A percentile compares a stretch with the other conserved stretches of the same genome.
These are phyloP conservation scores for Busseola fusca DNA, from an alignment of 2,888 invertebrate genomes.

Conservation along the genomic window DNA sequence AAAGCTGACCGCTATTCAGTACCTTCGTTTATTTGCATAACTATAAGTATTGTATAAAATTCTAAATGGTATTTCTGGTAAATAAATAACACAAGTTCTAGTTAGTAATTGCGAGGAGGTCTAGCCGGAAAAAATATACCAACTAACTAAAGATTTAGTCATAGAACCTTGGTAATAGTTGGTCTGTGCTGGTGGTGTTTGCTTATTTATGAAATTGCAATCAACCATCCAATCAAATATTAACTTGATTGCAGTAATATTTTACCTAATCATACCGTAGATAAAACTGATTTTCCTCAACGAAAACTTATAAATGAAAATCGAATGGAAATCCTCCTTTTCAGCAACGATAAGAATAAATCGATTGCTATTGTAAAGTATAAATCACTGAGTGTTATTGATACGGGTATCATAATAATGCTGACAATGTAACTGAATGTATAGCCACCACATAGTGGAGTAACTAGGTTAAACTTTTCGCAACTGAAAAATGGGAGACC, in stretches of 20 bases:
- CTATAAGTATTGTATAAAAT: neutral
- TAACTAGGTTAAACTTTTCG: conserved; percentile 20
- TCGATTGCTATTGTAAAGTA: conserved; percentile 5
- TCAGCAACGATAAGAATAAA: conserved; percentile 1
- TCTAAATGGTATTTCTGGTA: neutral
- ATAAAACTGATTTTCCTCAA: neutral
- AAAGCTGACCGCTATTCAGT: conserved; percentile 18
- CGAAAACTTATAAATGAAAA: neutral
- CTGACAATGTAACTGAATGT: conserved; percentile 33
- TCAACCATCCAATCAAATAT: neutral
- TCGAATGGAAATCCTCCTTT: neutral
- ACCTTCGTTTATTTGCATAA: neutral
- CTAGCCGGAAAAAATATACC: neutral
- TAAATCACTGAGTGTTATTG: conserved; percentile 40
- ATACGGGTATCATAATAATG: conserved; percentile 26
- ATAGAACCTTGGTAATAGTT: neutral
- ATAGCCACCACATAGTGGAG: neutral
- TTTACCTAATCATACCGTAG: neutral
- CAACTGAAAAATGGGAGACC: conserved; percentile 17
- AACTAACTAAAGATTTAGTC: neutral
- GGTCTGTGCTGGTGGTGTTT: neutral
- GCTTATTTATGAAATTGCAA: neutral
- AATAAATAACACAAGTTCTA: neutral
- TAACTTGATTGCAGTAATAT: neutral
- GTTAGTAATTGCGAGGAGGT: neutral